A percentile compares a stretch with the other conserved stretches of the same genome.
phyloP scores from a whole-genome alignment of 2,888 invertebrate species.

The Lasioglossum figueresi region DNA sequence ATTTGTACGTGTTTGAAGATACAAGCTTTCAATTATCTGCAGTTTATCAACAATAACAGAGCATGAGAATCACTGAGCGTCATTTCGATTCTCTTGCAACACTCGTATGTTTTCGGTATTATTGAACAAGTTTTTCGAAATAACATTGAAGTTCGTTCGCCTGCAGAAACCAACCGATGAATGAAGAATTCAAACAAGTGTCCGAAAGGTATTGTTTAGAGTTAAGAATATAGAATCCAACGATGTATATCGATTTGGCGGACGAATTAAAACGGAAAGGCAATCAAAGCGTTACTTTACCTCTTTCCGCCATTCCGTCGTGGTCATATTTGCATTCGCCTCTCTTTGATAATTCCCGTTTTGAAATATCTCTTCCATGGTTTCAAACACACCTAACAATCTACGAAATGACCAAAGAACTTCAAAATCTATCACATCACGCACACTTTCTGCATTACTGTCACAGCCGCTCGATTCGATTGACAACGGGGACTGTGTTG shows the following conservation, averaged over 20 bases:
- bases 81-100: constrained; percentile 42
- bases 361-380: constrained; percentile 80
- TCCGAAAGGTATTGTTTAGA: background rate
- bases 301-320: constrained; percentile 77
- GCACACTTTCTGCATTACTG: constrained; percentile 52
- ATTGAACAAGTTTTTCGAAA: background rate
- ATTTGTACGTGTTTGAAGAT: background rate
- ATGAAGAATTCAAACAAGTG: background rate
- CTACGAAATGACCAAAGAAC: constrained; percentile 44
- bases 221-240: constrained; percentile 26
- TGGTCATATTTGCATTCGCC: constrained; percentile 73
- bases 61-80: constrained; percentile 53
- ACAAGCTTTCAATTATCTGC: background rate
- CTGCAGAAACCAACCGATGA: background rate
- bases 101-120: constrained; percentile 11
- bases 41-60: constrained; percentile 43
- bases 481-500: constrained; percentile 19
- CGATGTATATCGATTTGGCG: constrained; percentile 63
- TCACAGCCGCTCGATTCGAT: constrained; percentile 14
- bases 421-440: constrained; percentile 54
- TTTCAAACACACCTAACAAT: constrained; percentile 47
- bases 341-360: constrained; percentile 80
- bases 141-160: background rate
- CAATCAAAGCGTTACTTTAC: constrained; percentile 63
- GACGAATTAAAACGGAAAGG: constrained; percentile 48